These are phyloP conservation scores for Epistrophella euchroma DNA, from an alignment of 2,888 invertebrate species.

Conservation along the genomic window DNA sequence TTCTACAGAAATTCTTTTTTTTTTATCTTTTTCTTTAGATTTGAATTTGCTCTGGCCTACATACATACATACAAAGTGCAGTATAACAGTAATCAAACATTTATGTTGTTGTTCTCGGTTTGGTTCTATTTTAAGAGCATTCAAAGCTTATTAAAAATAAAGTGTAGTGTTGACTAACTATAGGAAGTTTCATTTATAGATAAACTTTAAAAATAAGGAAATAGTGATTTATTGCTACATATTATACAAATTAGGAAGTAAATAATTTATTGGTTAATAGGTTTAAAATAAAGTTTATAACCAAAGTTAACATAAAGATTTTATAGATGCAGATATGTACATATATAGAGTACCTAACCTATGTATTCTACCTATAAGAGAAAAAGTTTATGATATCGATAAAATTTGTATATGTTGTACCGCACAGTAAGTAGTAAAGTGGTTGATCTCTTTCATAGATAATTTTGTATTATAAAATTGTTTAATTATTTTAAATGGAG, in stretches of 20 bases:
- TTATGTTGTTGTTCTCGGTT: neutral
- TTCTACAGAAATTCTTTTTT: neutral
- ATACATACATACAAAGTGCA: slow-evolving; percentile 4
- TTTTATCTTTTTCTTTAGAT: neutral
- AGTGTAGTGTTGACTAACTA: neutral
- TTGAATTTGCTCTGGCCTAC: slow-evolving; percentile 4
- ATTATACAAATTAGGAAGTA: neutral
- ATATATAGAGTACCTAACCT: too few relatives aligned
- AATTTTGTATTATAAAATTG: too few relatives aligned
- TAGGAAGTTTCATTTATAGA: slow-evolving; percentile 2
- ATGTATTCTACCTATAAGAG: too few relatives aligned
- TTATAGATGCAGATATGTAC: neutral
- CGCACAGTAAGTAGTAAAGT: too few relatives aligned
- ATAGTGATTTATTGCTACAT: neutral
- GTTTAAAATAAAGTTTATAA: neutral
- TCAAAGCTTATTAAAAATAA: neutral
- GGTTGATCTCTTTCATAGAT: too few relatives aligned
- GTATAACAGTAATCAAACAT: neutral
- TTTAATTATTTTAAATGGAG: too few relatives aligned
- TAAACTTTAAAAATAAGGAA: neutral
- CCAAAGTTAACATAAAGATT: neutral
- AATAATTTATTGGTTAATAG: neutral
- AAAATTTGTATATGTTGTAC: too few relatives aligned
- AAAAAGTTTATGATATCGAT: too few relatives aligned
- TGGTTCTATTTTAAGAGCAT: neutral